Evolutionary conservation across 2,888 invertebrate species (phyloP).

Genomic region (Meganola albula): DNA sequence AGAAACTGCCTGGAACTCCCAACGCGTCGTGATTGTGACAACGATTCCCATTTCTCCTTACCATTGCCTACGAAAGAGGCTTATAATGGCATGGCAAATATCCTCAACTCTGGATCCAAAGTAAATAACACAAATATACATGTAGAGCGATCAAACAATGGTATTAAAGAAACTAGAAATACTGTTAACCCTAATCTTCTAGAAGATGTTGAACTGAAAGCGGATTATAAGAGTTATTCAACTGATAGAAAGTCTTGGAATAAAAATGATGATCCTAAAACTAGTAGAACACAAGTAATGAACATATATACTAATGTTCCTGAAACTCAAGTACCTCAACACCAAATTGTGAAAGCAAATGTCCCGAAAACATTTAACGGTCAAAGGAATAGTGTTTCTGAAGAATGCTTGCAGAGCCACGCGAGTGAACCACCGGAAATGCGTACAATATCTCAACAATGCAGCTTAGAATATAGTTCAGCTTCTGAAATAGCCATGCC

Average conservation of each 20-base stretch:
- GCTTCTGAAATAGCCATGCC: slow-evolving; percentile 75
- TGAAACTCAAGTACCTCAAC: slow-evolving; percentile 79
- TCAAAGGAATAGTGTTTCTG: slow-evolving; percentile 63
- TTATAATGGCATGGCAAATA: slow-evolving; percentile 75
- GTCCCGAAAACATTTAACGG: slow-evolving; percentile 48
- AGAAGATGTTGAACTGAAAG: slow-evolving; percentile 77
- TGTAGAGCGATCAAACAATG: slow-evolving; percentile 77
- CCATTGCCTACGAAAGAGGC: slow-evolving; percentile 69
- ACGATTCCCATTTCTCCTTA: slow-evolving; percentile 68
- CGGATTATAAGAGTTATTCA: slow-evolving; percentile 66
- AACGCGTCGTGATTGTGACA: slow-evolving; percentile 77
- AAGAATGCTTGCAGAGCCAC: slow-evolving; percentile 65
- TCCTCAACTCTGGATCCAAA: slow-evolving; percentile 84
- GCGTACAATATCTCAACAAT: slow-evolving; percentile 83
- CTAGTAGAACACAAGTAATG: slow-evolving; percentile 61
- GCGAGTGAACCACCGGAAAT: slow-evolving; percentile 67
- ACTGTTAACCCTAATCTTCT: slow-evolving; percentile 81
- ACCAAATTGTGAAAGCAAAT: slow-evolving; percentile 69
- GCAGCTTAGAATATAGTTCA: slow-evolving; percentile 83
- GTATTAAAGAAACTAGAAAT: slow-evolving; percentile 76
- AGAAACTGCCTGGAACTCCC: slow-evolving; percentile 84
- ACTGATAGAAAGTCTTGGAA: slow-evolving; percentile 60
- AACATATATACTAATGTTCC: slow-evolving; percentile 82
- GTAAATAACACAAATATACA: slow-evolving; percentile 90
- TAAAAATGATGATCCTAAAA: slow-evolving; percentile 55